Evolutionary conservation across 2,113 vertebrate genomes (phyloP).

Genomic region (Macheiramphus alcinus): DNA sequence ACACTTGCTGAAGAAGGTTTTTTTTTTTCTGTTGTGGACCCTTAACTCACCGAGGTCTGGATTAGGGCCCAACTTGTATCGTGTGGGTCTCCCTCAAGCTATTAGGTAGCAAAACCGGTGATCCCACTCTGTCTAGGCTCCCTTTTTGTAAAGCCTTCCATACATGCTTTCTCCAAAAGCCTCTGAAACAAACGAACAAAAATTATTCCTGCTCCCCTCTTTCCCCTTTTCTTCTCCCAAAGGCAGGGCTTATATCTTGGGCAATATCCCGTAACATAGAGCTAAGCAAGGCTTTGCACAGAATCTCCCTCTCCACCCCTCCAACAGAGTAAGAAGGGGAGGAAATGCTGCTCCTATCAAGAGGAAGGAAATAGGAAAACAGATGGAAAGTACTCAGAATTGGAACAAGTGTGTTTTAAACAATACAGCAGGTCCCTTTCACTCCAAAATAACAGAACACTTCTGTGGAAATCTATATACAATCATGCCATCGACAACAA

Average conservation of each 20-base stretch:
- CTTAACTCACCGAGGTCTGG: not conserved
- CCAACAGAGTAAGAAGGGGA: not conserved
- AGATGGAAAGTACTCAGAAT: conserved; percentile 78
- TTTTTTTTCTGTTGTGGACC: not conserved
- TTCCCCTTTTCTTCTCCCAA: not conserved
- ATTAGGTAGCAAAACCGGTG: not conserved
- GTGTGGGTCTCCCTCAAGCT: not conserved
- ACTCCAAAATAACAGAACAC: conserved; percentile 56
- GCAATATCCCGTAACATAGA: fast-evolving
- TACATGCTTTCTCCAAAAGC: not conserved
- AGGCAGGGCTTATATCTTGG: not conserved
- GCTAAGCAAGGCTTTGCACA: not conserved
- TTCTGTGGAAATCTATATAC: conserved; percentile 68
- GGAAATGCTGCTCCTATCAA: conserved; percentile 65
- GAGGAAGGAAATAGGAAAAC: conserved; percentile 86
- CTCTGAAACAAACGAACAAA: not conserved
- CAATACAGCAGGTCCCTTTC: conserved; percentile 77
- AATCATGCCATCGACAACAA: conserved; percentile 76
- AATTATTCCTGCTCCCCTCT: not conserved
- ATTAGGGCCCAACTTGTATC: not conserved
- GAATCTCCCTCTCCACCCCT: not conserved
- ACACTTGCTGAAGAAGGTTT: not conserved
- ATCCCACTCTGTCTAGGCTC: not conserved
- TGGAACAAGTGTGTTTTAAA: conserved; percentile 68
- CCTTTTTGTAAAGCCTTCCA: not conserved